These are phyloP conservation scores for Malaclemys terrapin DNA, from an alignment of 2,113 vertebrate genomes.

Conservation along the genomic window DNA sequence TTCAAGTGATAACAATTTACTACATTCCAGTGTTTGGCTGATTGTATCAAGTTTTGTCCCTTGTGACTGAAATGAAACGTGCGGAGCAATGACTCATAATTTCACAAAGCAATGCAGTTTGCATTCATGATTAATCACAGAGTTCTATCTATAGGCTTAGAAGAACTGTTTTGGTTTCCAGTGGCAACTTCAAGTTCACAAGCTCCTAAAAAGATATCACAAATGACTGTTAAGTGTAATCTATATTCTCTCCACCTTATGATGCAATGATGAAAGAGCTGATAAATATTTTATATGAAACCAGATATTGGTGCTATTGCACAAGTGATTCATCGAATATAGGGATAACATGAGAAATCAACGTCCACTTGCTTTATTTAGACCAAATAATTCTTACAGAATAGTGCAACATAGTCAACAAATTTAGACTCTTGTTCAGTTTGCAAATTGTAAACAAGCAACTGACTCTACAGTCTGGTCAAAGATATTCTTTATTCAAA, in stretches of 20 bases:
- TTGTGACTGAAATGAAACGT: constrained; percentile 34
- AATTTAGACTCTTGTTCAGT: neutral
- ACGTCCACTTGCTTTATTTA: neutral
- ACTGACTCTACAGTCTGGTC: neutral
- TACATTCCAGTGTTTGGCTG: neutral
- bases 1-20: neutral
- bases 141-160: constrained; percentile 3
- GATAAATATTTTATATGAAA: neutral
- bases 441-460: neutral
- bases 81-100: neutral
- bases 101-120: constrained; percentile 30
- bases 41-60: neutral
- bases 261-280: neutral
- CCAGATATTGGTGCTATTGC: neutral
- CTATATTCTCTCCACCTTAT: neutral
- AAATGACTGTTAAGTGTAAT: neutral
- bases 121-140: neutral
- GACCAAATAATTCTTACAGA: neutral
- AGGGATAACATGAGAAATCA: neutral
- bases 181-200: neutral
- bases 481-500: neutral
- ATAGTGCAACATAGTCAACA: neutral
- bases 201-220: neutral
- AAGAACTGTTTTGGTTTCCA: constrained; percentile 16
- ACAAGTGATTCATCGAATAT: neutral